Conservation (phyloP, 1,140 invertebrate species). For the Arctopsyche grandis region DNA sequence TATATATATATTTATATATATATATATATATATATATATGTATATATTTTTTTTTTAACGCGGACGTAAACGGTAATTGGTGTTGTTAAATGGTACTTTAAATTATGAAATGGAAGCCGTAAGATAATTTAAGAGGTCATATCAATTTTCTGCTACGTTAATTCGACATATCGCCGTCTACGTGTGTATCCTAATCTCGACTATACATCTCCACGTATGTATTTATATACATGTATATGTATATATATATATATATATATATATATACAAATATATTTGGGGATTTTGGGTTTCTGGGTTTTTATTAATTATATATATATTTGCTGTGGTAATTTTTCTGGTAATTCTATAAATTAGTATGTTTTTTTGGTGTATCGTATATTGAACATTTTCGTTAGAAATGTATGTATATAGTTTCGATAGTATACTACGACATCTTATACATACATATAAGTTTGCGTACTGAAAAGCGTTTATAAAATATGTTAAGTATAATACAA, state of each 20-base stretch:
- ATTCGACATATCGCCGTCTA: slow-evolving; percentile 39
- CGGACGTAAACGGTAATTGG: slow-evolving; percentile 33
- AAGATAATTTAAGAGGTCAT: slow-evolving; percentile 51
- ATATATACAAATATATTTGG: background rate
- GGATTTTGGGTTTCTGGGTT: no score
- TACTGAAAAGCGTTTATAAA: no score
- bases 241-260: background rate
- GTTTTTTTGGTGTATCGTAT: no score
- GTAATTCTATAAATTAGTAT: no score
- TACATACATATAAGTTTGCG: no score
- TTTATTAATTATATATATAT: background rate
- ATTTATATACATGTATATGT: background rate
- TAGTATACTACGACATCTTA: no score
- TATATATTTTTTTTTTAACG: slow-evolving; percentile 35
- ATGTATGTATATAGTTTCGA: no score
- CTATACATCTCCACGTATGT: background rate
- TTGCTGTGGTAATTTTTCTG: no score
- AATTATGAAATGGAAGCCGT: slow-evolving; percentile 39
- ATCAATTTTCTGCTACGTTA: slow-evolving; percentile 52
- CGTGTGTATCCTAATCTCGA: slow-evolving; percentile 20
- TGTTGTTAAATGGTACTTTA: slow-evolving; percentile 35
- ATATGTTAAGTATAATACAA: no score
- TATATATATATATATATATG: background rate
- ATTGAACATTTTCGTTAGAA: no score
- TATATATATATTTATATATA: background rate